Evolutionary conservation across 2,888 invertebrate genomes (phyloP), one percentile per base, ranked within the genome.

Genomic region (Drosophila falleni): DNA sequence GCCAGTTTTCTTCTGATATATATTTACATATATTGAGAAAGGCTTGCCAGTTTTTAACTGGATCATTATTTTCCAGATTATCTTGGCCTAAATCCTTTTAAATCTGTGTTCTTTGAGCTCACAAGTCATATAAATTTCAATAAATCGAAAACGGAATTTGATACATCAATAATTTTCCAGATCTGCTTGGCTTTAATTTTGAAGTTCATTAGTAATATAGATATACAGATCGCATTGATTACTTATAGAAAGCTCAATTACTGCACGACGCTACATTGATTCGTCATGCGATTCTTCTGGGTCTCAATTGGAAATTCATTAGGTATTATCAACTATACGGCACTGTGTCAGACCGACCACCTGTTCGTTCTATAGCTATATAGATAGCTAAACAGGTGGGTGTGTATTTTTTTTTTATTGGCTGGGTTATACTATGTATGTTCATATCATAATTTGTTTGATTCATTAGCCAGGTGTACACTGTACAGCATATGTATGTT

Each of bases 381-480:
- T 15, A 55, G 44, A 33, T 74, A 58, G 56, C 47, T 64, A 56
- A 58, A 31, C 31, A 56, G 37, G 23, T 58, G 62, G 63, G 54
- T 44, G 54, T 39, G 41, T 37, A 44, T 46, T 33, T 46, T 15
- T 16, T 49, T 31, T 47, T 15, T n/a, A 9, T n/a, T 23, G 23
- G 23, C 9, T 26, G 41, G 33, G 26, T 5, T 42, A 33, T 58
- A 69, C 35, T 39, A 37, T 58, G 16, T 53, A 31, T 46, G 61
- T 37, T 33, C 47, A 26, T 75, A 74, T 74, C 75, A 56, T 60
- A 67, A 67, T 63, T 78, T 19, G 49, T 35, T 31, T 78, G 59
- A 54, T 55, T 66, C 67, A 56, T 78, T 67, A 49, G 60, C 69
- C 74, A 79, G 80, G 75, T 75, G 75, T 79, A 78, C 75, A 74